Conservation (phyloP, 2,888 invertebrate species). For the Agonopterix subpropinquella region DNA sequence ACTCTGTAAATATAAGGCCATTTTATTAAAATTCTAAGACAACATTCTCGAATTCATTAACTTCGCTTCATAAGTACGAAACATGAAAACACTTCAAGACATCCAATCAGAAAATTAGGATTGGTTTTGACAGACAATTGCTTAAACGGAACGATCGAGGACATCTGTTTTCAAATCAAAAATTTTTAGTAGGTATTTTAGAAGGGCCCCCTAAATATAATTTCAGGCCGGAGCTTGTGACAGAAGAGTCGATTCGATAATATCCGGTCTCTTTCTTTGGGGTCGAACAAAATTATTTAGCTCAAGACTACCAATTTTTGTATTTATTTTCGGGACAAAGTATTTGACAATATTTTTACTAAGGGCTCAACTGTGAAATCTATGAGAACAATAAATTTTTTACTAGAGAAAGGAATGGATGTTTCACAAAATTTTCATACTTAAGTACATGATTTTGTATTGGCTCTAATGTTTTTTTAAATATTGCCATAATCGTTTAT, state of each 20-base stretch:
- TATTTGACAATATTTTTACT: no score
- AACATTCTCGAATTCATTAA: background rate
- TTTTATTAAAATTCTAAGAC: no score
- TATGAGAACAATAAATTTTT: no score
- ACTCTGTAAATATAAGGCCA: no score
- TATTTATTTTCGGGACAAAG: no score
- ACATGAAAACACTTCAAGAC: background rate
- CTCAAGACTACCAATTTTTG: no score
- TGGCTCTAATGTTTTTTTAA: no score
- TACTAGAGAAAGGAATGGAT: no score
- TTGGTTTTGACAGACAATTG: conserved; percentile 2
- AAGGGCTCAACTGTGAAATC: no score
- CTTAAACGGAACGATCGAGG: background rate
- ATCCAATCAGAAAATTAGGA: conserved; percentile 2
- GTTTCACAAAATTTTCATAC: no score
- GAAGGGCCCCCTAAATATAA: background rate
- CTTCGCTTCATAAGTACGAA: background rate
- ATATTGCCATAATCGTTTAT: no score
- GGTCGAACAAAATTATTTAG: background rate
- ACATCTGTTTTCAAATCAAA: conserved; percentile 1
- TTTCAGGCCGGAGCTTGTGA: conserved; percentile 20
- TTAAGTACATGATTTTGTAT: no score
- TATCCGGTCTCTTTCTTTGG: conserved; percentile 24
- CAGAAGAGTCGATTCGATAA: conserved; percentile 30
- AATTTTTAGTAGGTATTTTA: background rate